A percentile compares a stretch with the other conserved stretches of the same genome.
phyloP scores from a whole-genome alignment of 2,113 vertebrate genomes.

The Rhinolophus ferrumequinum region DNA sequence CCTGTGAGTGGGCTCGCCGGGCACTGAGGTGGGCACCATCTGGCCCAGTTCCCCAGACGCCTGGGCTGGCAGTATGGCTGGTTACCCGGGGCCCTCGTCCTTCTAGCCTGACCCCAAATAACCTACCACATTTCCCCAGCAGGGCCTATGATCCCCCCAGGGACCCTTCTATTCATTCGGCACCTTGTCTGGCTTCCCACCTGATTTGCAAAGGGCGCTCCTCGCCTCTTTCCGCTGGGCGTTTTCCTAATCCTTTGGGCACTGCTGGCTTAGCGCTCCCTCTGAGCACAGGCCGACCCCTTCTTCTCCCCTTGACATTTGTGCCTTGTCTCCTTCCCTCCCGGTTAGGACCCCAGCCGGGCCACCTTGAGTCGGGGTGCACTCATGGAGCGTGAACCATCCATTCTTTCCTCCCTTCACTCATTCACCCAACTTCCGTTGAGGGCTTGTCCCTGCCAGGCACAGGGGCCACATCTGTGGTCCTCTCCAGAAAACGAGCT shows the following conservation, averaged over 20 bases:
- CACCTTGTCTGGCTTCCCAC: background rate
- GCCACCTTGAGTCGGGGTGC: fast-evolving
- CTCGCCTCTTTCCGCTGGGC: background rate
- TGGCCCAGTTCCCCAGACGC: fast-evolving
- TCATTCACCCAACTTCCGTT: fast-evolving
- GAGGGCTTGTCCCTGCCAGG: fast-evolving
- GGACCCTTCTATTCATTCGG: background rate
- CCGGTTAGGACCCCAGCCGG: fast-evolving
- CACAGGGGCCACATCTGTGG: fast-evolving
- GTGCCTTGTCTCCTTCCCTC: background rate
- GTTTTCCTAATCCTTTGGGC: background rate
- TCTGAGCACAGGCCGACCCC: background rate
- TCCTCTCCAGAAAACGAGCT: background rate
- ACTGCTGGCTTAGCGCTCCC: background rate
- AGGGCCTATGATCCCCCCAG: background rate
- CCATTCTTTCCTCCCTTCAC: background rate
- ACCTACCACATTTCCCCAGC: background rate
- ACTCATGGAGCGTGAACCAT: fast-evolving
- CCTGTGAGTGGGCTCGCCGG: fast-evolving
- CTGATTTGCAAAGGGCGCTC: background rate
- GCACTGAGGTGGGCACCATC: background rate
- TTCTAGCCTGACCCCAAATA: background rate
- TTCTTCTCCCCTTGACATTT: background rate
- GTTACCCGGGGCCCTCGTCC: fast-evolving
- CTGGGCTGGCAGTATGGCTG: background rate